Conservation (phyloP, 2,888 invertebrate genomes). For the Cryptocephalus moraei region DNA sequence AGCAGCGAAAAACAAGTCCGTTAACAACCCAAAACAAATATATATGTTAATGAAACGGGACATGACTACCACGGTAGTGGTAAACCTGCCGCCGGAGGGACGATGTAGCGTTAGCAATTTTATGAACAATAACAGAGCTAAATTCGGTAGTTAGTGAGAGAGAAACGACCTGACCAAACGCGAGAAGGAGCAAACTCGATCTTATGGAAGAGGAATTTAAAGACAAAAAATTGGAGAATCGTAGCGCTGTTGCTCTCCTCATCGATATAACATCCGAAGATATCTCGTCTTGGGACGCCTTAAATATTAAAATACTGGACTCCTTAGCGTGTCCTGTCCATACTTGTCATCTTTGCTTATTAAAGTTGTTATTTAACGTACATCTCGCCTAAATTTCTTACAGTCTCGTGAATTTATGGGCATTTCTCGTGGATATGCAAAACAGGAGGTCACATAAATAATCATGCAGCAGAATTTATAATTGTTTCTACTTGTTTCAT, state of each 20-base stretch:
- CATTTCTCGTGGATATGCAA: slow-evolving; percentile 14
- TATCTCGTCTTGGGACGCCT: slow-evolving; percentile 16
- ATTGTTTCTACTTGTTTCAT: slow-evolving; percentile 8
- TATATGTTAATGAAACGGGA: slow-evolving; percentile 5
- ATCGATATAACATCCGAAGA: slow-evolving; percentile 7
- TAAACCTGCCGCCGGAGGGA: slow-evolving; percentile 1
- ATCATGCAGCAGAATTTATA: slow-evolving; percentile 9
- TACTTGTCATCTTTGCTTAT: slow-evolving; percentile 26
- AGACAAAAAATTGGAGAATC: neutral
- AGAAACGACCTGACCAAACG: neutral
- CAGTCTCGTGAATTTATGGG: slow-evolving; percentile 15
- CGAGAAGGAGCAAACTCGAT: no score
- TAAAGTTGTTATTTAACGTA: slow-evolving; percentile 26
- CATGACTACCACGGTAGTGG: neutral
- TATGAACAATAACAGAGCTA: slow-evolving; percentile 13
- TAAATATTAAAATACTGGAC: slow-evolving; percentile 19
- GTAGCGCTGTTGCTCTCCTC: slow-evolving; percentile 1
- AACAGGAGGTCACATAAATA: slow-evolving; percentile 12
- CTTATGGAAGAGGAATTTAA: no score
- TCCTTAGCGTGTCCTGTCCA: slow-evolving; percentile 25
- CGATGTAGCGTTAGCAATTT: slow-evolving; percentile 9
- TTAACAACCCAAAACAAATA: slow-evolving; percentile 3
- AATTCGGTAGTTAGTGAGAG: neutral
- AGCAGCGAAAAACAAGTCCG: slow-evolving; percentile 1
- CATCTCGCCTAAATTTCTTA: slow-evolving; percentile 24